Percentiles rank a stretch among this genome's conserved stretches.
Evolutionary conservation across 2,888 invertebrate genomes (phyloP).

Genomic region (Cantharis flavilabris): DNA sequence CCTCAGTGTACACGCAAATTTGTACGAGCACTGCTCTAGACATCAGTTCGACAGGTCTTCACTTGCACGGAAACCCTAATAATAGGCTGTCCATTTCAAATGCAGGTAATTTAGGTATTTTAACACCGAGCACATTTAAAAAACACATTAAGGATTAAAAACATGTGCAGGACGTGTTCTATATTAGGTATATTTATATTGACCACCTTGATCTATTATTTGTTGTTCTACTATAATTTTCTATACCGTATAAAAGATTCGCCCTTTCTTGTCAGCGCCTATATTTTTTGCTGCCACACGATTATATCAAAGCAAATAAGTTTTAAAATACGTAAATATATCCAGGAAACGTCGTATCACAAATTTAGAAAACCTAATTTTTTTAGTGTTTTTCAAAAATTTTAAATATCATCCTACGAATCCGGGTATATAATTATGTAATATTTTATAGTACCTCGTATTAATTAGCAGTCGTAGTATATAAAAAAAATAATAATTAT

Average conservation of each 20-base stretch:
- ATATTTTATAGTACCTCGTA: neutral
- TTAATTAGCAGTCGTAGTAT: neutral
- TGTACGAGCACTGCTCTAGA: slow-evolving; percentile 33
- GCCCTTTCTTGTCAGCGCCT: slow-evolving; percentile 10
- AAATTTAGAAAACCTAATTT: neutral
- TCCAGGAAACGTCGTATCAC: neutral
- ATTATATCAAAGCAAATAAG: slow-evolving; percentile 9
- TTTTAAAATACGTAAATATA: slow-evolving; percentile 9
- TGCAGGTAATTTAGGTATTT: slow-evolving; percentile 54
- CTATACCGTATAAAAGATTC: slow-evolving; percentile 7
- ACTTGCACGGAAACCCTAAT: slow-evolving; percentile 51
- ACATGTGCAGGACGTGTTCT: slow-evolving; percentile 37
- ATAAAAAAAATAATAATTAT: neutral
- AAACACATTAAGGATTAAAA: slow-evolving; percentile 45
- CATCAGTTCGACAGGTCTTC: slow-evolving; percentile 33
- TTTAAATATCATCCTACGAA: neutral
- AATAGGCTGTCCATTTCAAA: slow-evolving; percentile 53
- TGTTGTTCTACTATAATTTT: slow-evolving; percentile 18
- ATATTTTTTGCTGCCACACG: neutral
- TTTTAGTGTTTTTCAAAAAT: neutral
- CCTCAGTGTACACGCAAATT: slow-evolving; percentile 47
- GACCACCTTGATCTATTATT: slow-evolving; percentile 22
- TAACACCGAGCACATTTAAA: slow-evolving; percentile 51
- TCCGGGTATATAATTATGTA: neutral
- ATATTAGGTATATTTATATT: slow-evolving; percentile 5